Percentiles rank a stretch among this genome's conserved stretches.
Conservation (phyloP, 2,797 vertebrate genomes). For the Protonibea diacanthus region DNA sequence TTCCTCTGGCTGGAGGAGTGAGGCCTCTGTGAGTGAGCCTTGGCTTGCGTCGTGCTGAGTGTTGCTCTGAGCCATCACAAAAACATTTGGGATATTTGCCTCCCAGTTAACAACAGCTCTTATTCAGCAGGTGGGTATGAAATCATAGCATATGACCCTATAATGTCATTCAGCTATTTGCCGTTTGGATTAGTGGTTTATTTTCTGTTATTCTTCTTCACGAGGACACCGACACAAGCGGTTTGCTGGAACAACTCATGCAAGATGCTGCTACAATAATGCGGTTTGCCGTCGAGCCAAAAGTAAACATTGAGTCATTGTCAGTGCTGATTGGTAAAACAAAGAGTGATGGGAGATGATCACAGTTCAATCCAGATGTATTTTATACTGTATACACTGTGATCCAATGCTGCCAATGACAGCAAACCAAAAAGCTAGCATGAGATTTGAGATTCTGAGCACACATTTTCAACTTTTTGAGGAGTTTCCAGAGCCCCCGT, state of each 20-base stretch:
- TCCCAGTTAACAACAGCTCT: constrained; percentile 47
- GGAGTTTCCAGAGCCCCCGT: not conserved
- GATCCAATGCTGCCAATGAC: not conserved
- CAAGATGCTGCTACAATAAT: constrained; percentile 8
- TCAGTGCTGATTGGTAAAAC: constrained; percentile 1
- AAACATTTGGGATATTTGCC: constrained; percentile 73
- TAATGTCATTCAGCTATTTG: constrained; percentile 38
- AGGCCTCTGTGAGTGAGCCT: constrained; percentile 63
- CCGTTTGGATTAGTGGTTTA: constrained; percentile 34
- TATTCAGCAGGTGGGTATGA: constrained; percentile 63
- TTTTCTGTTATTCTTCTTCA: constrained; percentile 21
- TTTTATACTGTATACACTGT: not conserved
- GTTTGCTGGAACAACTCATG: not conserved
- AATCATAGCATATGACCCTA: constrained; percentile 57
- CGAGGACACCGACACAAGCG: not conserved
- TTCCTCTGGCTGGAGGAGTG: constrained; percentile 82
- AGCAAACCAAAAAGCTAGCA: not conserved
- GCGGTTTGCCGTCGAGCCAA: constrained; percentile 14
- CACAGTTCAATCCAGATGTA: not conserved
- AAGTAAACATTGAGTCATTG: constrained; percentile 42
- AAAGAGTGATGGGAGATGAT: constrained; percentile 13
- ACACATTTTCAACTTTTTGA: not conserved
- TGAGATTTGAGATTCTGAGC: not conserved
- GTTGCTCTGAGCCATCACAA: constrained; percentile 69
- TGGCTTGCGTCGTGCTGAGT: constrained; percentile 67